Base-by-base conservation (phyloP, 2,888 invertebrate species). In the Apeira syringaria region DNA sequence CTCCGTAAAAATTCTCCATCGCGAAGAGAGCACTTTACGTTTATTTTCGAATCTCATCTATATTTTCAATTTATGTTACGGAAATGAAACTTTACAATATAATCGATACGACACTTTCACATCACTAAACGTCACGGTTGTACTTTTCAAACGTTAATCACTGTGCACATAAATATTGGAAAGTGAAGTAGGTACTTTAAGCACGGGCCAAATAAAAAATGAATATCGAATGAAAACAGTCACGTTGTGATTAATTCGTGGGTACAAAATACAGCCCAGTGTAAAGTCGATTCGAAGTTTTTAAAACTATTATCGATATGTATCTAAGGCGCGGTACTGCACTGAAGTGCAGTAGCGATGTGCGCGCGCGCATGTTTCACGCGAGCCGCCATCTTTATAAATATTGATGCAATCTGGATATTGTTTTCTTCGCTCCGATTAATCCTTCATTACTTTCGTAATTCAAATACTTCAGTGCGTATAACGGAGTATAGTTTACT, bases 391-490 rank as follows among this genome's bases (percentile, higher is more conserved):
- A 74, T 80, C 79, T 79, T 78, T 70, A 86, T 87, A 74, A 84
- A 87, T 87, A 88, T 85, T 86, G 79, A 86, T 87, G 83, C 78
- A 82, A 83, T 80, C 74, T 76, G 69, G 68, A 70, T 56, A 56
- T 56, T 72, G 68, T 73, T 62, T 69, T 76, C 74, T 72, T 76
- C 75, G 82, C 82, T 81, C 80, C 83, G 80, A 87, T 87, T 75
- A 76, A 77, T 82, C 64, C 74, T 54, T 54, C 65, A 75, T 74
- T 76, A 74, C 68, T 81, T 76, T 80, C 70, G 66, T 71, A 75
- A 77, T 64, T 66, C 56, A 56, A 70, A 74, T 77, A 72, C 61
- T 64, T 68, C 34, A 53, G n/a, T n/a, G n/a, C n/a, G 49, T 39
- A 44, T 47, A 56, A 59, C 57, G 52, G 37, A 7, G 18, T 10